Percentiles rank a stretch among this genome's conserved stretches.
These are phyloP conservation scores for Cololabis saira DNA, from an alignment of 2,113 vertebrate species.

Conservation along the genomic window DNA sequence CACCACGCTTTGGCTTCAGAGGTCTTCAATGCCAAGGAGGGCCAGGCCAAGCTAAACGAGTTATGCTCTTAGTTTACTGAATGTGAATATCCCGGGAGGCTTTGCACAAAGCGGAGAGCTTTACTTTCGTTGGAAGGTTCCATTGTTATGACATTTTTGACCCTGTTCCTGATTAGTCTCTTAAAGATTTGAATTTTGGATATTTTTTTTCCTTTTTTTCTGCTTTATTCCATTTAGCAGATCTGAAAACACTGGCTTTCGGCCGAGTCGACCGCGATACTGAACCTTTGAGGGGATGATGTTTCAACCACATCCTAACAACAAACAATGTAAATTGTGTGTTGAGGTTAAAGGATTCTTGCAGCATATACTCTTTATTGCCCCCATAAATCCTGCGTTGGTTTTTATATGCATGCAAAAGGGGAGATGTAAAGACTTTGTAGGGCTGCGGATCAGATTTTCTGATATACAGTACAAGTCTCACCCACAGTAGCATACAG, in stretches of 20 bases:
- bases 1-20: conserved; percentile 35
- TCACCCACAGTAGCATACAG: too few relatives aligned
- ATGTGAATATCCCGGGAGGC: conserved; percentile 54
- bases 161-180: conserved; percentile 72
- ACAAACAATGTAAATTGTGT: conserved; percentile 66
- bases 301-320: conserved; percentile 74
- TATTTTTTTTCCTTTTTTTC: conserved; percentile 20
- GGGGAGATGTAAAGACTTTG: not conserved
- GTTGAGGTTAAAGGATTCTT: conserved; percentile 54
- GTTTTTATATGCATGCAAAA: not conserved
- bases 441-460: not conserved
- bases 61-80: conserved; percentile 66
- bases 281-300: conserved; percentile 49
- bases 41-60: conserved; percentile 60
- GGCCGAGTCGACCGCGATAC: conserved; percentile 46
- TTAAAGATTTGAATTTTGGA: conserved; percentile 61
- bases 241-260: conserved; percentile 52
- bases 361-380: conserved; percentile 12
- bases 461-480: too few relatives aligned
- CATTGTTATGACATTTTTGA: conserved; percentile 74
- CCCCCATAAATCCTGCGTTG: conserved; percentile 35
- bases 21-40: conserved; percentile 53
- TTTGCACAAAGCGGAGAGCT: conserved; percentile 54
- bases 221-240: conserved; percentile 27
- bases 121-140: conserved; percentile 69